These are phyloP conservation scores for Sphaeramia orbicularis DNA, from an alignment of 2,797 vertebrate genomes.

Conservation along the genomic window DNA sequence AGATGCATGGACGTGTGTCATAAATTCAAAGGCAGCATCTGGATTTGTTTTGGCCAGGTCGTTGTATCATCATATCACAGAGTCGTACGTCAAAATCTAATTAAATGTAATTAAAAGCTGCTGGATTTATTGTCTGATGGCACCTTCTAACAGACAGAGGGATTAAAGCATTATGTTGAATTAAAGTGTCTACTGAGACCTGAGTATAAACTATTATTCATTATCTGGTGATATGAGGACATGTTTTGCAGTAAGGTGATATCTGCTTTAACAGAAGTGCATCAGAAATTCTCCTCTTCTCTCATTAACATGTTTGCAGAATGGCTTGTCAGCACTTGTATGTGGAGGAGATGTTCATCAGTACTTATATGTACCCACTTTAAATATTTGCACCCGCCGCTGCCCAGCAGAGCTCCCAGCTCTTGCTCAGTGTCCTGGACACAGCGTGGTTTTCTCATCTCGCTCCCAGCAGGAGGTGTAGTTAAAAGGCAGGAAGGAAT, in stretches of 20 bases:
- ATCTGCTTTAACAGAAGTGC: neutral
- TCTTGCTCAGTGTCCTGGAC: slow-evolving; percentile 21
- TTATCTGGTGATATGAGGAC: slow-evolving; percentile 16
- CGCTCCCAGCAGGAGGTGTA: slow-evolving; percentile 47
- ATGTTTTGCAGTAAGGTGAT: slow-evolving; percentile 1
- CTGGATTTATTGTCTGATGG: neutral
- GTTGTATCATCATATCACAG: no score
- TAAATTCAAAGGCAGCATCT: no score
- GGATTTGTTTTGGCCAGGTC: no score
- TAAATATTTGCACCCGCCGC: slow-evolving; percentile 44
- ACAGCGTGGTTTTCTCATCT: slow-evolving; percentile 40
- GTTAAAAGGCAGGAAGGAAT: slow-evolving; percentile 58
- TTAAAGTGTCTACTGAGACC: slow-evolving; percentile 1
- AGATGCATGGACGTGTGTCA: no score
- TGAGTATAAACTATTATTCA: neutral
- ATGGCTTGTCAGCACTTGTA: slow-evolving; percentile 15
- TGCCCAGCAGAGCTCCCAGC: slow-evolving; percentile 10
- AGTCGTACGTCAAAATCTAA: neutral
- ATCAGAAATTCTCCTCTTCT: neutral
- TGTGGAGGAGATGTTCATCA: slow-evolving; percentile 4
- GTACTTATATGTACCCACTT: slow-evolving; percentile 37
- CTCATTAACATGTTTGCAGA: slow-evolving; percentile 36
- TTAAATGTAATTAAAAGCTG: neutral
- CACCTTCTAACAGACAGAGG: slow-evolving; percentile 2
- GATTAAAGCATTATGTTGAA: neutral